Evolutionary conservation across 2,888 invertebrate species (phyloP), one percentile per base, ranked within the genome.

Genomic region (Mystacides longicornis): DNA sequence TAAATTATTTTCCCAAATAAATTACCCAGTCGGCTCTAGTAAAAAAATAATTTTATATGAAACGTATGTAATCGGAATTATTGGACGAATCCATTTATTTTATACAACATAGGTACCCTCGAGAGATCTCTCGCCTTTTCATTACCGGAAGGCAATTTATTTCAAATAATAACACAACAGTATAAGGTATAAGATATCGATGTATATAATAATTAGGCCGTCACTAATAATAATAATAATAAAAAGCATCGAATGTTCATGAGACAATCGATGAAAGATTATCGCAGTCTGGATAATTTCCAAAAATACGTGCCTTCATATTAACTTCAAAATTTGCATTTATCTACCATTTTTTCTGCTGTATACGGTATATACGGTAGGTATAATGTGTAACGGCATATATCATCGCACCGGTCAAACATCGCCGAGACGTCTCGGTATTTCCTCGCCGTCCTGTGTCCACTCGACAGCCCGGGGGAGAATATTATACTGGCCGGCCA

Each of bases 401-500:
- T 16, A 4, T 4, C 37, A 14, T 16, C 37, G 14, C 37, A 14
- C 37, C 37, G 4, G 14, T 14, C 14, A 7, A 3, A 37, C 14
- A 37, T 37, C 37, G 14, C 37, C 37, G 37, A n/a, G n/a, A n/a
- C n/a, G n/a, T n/a, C n/a, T n/a, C n/a, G n/a, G n/a, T n/a, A n/a
- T n/a, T n/a, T 37, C 5, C 37, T 16, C 3, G 14, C 37, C 14
- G 37, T 27, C 27, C 37, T n/a, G 3, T 16, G 16, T 14, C 37
- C 37, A 11, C 27, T 37, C 37, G 16, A 16, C 37, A 16, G 37
- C 45, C 45, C 11, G 9, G 45, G 45, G 45, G 45, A 3, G 45
- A 45, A 45, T 45, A 45, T 45, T 45, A 19, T 45, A 11, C 45
- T 11, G 45, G 20, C 9, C 45, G n/a, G 45, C 45, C 45, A 45